phyloP scores from a whole-genome alignment of 2,113 vertebrate species.

The Percopsis transmontana region DNA sequence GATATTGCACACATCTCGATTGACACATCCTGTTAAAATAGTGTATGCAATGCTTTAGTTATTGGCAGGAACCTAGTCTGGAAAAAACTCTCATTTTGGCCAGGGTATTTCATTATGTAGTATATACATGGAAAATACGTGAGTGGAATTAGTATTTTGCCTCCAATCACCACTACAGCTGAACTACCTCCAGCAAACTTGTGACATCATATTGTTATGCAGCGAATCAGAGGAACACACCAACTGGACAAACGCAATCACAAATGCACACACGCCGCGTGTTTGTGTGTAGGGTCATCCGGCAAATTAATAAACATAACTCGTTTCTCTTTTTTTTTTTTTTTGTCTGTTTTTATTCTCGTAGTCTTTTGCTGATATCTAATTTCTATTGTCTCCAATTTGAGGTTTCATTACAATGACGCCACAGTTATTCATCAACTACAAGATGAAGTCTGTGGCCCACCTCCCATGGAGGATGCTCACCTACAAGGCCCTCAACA shows the following conservation, averaged over 20 bases:
- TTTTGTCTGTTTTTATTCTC: neutral
- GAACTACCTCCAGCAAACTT: no score
- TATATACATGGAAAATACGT: no score
- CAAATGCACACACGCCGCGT: no score
- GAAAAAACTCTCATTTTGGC: no score
- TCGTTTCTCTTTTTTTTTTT: neutral
- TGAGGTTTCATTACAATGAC: constrained; percentile 97
- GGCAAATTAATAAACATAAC: neutral
- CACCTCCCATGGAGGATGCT: constrained; percentile 97
- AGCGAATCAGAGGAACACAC: no score
- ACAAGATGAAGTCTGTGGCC: constrained; percentile 95
- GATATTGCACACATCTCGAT: neutral
- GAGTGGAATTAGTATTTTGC: no score
- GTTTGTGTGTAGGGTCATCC: no score
- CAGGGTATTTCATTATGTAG: no score
- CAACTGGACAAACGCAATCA: no score
- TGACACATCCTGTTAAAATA: constrained; percentile 3
- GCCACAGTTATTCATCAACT: constrained; percentile 95
- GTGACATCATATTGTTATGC: no score
- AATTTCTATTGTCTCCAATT: neutral
- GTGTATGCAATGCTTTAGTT: constrained; percentile 4
- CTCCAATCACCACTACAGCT: no score
- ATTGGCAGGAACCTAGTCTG: neutral
- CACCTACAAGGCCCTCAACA: constrained; percentile 96
- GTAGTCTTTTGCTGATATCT: neutral